Evolutionary conservation across 2,888 invertebrate species (phyloP), one percentile per base, ranked within the genome.

Genomic region (Drosophila maculinotata): DNA sequence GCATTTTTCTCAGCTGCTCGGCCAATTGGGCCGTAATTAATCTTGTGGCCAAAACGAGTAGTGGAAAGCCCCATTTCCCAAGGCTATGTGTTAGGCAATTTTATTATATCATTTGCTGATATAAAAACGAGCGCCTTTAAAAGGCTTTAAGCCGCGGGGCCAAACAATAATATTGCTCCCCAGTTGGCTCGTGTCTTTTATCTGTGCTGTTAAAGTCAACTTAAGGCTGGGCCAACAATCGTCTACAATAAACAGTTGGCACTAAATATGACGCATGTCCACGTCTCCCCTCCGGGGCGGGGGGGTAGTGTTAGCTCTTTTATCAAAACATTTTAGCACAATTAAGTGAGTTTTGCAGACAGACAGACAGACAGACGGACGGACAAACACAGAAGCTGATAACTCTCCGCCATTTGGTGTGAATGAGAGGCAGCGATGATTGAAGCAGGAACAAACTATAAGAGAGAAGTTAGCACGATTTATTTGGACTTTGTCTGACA

Each of bases 21-120:
- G 49, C 68, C 81, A 79, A 79, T 79, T 77, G 76, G 71, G 64
- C 53, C 67, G 86, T 78, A 85, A 84, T 84, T 85, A 84, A 84
- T 84, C 83, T 84, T 79, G 20, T 58, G 64, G 49, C 71, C 53
- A 51, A 45, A 31, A 54, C 41, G n/a, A 30, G 15, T 28, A 25
- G 57, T 36, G 5, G 20, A 53, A 12, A 15, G 28, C 9, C 42
- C n/a, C 25, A 77, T 51, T 26, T 33, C 17, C 42, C 77, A 74
- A 74, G 65, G 80, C 57, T 60, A 45, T 20, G 31, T 63, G 28
- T 68, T 60, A 45, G 73, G 66, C 66, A 58, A 58, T 79, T 56
- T 62, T 64, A 60, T 63, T 51, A 52, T 69, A 42, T 64, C 48
- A 48, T 53, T n/a, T 38, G 59, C 44, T 42, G 42, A 12, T 47